A percentile compares a stretch with the other conserved stretches of the same genome.
These are phyloP conservation scores for Neodiprion lecontei DNA, from an alignment of 1,140 invertebrate species.

Conservation along the genomic window DNA sequence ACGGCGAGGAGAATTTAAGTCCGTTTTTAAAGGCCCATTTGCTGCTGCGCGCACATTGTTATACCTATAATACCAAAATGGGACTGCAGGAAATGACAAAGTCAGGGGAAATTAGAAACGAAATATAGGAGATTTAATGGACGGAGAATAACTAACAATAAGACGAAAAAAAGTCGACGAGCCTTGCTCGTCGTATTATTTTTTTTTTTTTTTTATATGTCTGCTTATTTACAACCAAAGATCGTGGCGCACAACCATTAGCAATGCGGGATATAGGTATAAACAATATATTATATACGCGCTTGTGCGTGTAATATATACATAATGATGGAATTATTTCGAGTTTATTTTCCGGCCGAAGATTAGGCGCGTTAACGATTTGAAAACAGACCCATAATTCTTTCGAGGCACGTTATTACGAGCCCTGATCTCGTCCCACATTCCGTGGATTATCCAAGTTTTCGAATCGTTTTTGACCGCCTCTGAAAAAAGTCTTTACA, in stretches of 20 bases:
- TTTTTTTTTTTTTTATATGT: neutral
- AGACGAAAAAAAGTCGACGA: neutral
- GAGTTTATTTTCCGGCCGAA: neutral
- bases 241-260: no score
- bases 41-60: neutral
- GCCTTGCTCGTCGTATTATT: neutral
- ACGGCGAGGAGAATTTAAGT: no score
- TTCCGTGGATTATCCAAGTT: no score
- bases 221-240: neutral
- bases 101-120: neutral
- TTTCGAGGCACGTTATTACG: neutral
- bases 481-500: no score
- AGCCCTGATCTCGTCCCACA: no score
- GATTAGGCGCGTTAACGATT: neutral
- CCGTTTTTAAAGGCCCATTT: no score
- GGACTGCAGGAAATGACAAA: neutral
- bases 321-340: neutral
- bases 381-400: slow-evolving; percentile 2
- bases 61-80: no score
- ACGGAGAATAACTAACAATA: no score
- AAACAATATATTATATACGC: neutral
- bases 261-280: no score
- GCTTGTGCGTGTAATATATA: neutral
- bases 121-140: no score
- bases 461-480: no score